Base-by-base conservation (phyloP, 2,113 vertebrate genomes). In the Sarotherodon lohbergeri region DNA sequence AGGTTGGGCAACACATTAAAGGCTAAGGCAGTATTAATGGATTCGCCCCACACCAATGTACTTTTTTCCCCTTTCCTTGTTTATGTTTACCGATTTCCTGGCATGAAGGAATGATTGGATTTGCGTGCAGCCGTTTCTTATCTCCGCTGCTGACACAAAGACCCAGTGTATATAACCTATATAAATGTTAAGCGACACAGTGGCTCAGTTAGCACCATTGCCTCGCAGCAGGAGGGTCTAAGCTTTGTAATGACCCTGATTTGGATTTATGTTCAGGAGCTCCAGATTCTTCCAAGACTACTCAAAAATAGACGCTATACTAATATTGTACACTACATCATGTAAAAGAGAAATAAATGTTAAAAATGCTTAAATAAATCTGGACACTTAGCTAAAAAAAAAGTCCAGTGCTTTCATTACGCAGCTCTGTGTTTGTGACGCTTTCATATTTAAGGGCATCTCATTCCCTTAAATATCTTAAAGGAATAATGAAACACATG, bases 121-220 rank as follows among this genome's bases (percentile, higher is more conserved):
- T 91, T 93, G 84, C 59, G 22, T 91, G 85, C 54, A 85, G 85
- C 88, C 71, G 13, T 92, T 88, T 93, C 84, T 92, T 88, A 90
- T 92, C 82, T 82, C 50, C 43, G 80, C 82, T 82, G 87, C 81
- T 87, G 88, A 93, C 90, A 90, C 80, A 90, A 90, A 88, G 84
- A 86, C 81, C 81, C 55, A 9, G 22, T 16, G 41, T 86, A 52
- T 88, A 81, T 87, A 89, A 81, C 83, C 81, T 81, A 71, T 43
- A 85, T 61, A 61, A 71, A 90, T 84, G 89, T 90, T 85, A 61
- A 50, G 46, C 3, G 3, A 32, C 68, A 29, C 4, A 1, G 68
- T 73, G 22, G 14, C 73, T 78, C 71, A 78, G 27, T 34, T 78
- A 78, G 17, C 27, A 78, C 27, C 24, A 12, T n/a, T 78, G 46